phyloP scores from a whole-genome alignment of 2,888 invertebrate species.

The Amitus sp. region DNA sequence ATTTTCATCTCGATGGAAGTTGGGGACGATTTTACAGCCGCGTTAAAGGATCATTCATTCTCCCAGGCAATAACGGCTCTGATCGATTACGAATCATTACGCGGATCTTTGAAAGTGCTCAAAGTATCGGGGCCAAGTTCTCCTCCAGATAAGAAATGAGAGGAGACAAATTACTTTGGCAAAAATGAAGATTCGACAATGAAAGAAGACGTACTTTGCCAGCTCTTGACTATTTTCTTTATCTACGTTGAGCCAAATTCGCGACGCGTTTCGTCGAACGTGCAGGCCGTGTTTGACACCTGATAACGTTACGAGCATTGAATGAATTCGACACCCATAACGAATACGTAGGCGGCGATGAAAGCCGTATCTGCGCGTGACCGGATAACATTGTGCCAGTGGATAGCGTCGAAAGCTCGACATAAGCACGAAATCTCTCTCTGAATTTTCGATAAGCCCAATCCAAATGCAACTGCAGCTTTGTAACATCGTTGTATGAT shows the following conservation, averaged over 20 bases:
- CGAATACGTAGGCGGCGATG: conserved; percentile 38
- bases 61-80: conserved; percentile 23
- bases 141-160: conserved; percentile 21
- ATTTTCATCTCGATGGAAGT: conserved; percentile 40
- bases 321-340: conserved; percentile 35
- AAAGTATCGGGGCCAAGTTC: conserved; percentile 2
- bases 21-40: conserved; percentile 34
- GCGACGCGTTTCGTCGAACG: conserved; percentile 29
- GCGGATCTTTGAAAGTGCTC: conserved; percentile 18
- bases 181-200: not conserved
- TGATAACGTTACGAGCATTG: conserved; percentile 35
- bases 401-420: conserved; percentile 43
- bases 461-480: conserved; percentile 37
- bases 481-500: conserved; percentile 40
- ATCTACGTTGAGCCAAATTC: conserved; percentile 10
- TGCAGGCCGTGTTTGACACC: conserved; percentile 33
- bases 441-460: conserved; percentile 43
- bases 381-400: conserved; percentile 45
- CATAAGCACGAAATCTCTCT: conserved; percentile 36
- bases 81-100: conserved; percentile 32
- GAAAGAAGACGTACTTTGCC: not conserved
- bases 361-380: conserved; percentile 45
- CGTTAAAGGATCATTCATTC: conserved; percentile 39
- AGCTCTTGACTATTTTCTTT: conserved; percentile 9
- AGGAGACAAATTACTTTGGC: conserved; percentile 1